These are phyloP conservation scores for Silurus meridionalis DNA, from an alignment of 2,113 vertebrate species.

Conservation along the genomic window DNA sequence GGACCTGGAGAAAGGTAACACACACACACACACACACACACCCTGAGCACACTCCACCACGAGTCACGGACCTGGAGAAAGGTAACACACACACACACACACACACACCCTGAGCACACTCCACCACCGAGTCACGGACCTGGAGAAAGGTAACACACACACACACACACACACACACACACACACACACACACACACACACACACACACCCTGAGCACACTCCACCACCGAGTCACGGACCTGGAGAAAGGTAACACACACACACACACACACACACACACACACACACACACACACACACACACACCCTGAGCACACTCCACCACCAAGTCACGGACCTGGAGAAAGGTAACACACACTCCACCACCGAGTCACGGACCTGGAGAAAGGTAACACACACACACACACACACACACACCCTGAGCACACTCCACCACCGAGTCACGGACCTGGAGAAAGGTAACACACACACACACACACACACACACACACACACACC, in stretches of 20 bases:
- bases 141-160: slow-evolving; percentile 87
- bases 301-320: background rate
- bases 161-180: background rate
- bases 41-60: slow-evolving; percentile 50
- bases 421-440: slow-evolving; percentile 91
- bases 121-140: slow-evolving; percentile 92
- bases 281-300: too few species aligned
- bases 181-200: too few species aligned
- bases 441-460: slow-evolving; percentile 95
- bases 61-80: too few species aligned
- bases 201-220: too few species aligned
- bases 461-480: slow-evolving; percentile 62
- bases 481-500: background rate
- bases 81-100: too few species aligned
- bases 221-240: slow-evolving; percentile 94
- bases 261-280: background rate
- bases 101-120: slow-evolving; percentile 81
- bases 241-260: slow-evolving; percentile 87
- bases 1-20: slow-evolving; percentile 93
- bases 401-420: background rate
- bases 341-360: too few species aligned
- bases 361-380: slow-evolving; percentile 94
- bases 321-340: slow-evolving; percentile 83
- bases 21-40: background rate
- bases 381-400: slow-evolving; percentile 88